Conservation (phyloP, 2,113 vertebrate genomes). For the Glareola pratincola region DNA sequence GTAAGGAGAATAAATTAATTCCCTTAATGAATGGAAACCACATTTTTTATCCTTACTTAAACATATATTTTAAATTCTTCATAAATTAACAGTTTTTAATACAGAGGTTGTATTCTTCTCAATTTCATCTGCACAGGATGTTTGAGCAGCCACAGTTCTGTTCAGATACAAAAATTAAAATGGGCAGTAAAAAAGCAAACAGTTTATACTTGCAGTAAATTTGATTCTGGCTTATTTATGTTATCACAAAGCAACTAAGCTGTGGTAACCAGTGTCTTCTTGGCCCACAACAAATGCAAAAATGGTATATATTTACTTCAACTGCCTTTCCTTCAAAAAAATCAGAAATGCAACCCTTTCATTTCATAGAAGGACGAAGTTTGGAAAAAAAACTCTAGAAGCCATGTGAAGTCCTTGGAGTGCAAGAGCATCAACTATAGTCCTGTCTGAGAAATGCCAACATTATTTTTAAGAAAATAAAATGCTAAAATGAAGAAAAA, state of each 20-base stretch:
- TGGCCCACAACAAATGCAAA: not conserved
- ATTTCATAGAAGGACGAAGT: not conserved
- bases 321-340: not conserved
- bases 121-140: not conserved
- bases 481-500: not conserved
- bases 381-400: not conserved
- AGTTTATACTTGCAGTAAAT: not conserved
- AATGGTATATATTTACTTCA: not conserved
- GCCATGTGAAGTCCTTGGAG: not conserved
- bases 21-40: not conserved
- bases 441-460: not conserved
- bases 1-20: not conserved
- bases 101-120: not conserved
- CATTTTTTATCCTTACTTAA: not conserved
- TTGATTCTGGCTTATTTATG: not conserved
- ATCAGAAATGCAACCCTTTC: not conserved
- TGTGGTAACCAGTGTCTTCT: not conserved
- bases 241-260: not conserved
- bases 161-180: not conserved
- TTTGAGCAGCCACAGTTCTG: not conserved
- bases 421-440: not conserved
- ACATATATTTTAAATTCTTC: not conserved
- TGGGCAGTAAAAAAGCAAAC: not conserved
- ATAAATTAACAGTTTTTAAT: not conserved
- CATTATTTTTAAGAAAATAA: not conserved